Evolutionary conservation across 2,888 invertebrate species (phyloP).

Genomic region (Cylindroiulus punctatus): DNA sequence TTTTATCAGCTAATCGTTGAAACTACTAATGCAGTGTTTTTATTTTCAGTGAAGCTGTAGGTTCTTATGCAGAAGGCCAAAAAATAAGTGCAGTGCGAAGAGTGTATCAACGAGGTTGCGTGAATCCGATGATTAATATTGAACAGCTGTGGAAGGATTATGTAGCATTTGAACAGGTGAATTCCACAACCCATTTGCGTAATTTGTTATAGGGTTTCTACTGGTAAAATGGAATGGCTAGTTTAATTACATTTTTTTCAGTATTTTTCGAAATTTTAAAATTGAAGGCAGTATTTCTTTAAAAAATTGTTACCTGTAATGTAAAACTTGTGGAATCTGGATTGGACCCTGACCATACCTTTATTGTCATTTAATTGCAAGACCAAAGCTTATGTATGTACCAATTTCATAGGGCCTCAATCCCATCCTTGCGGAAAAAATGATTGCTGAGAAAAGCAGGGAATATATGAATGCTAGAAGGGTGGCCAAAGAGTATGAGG

Average conservation of each 20-base stretch:
- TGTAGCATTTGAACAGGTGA: slow-evolving; percentile 84
- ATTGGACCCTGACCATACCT: neutral
- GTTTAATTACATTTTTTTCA: neutral
- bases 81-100: slow-evolving; percentile 98
- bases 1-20: neutral
- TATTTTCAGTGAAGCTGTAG: slow-evolving; percentile 81
- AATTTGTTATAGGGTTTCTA: neutral
- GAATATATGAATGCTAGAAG: slow-evolving; percentile 98
- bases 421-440: slow-evolving; percentile 91
- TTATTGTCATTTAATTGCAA: neutral
- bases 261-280: no score
- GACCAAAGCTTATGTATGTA: neutral
- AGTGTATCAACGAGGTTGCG: slow-evolving; percentile 94
- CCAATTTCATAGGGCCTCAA: slow-evolving; percentile 76
- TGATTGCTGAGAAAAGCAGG: slow-evolving; percentile 94
- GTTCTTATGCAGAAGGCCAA: slow-evolving; percentile 99
- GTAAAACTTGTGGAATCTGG: neutral
- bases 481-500: slow-evolving; percentile 96
- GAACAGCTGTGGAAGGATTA: slow-evolving; percentile 96
- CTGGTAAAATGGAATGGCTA: neutral
- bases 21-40: slow-evolving; percentile 6
- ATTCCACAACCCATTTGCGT: slow-evolving; percentile 27
- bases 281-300: neutral
- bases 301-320: neutral
- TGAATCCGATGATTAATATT: slow-evolving; percentile 96